Evolutionary conservation across 2,797 vertebrate species (phyloP).

Genomic region (Tympanoctomys barrerae): DNA sequence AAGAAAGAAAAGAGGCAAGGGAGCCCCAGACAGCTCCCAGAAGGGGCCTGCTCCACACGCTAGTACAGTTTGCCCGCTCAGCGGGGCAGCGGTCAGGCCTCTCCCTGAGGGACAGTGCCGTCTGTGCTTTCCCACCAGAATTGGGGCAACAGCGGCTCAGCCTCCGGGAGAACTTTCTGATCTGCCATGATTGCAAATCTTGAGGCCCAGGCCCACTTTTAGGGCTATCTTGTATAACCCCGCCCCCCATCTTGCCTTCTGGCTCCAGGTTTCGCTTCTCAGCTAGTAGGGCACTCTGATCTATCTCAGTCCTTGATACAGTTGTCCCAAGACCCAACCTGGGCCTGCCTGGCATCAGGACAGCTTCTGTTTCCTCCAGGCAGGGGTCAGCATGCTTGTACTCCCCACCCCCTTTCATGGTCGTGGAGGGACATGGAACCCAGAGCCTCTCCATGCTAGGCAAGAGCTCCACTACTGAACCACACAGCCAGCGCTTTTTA

Average conservation of each 20-base stretch:
- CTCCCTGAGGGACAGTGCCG: fast-evolving
- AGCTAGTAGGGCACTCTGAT: neutral
- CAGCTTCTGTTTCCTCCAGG: neutral
- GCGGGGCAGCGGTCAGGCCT: neutral
- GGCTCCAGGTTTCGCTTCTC: neutral
- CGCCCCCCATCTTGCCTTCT: neutral
- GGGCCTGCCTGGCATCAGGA: neutral
- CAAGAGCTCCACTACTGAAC: neutral
- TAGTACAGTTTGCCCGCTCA: neutral
- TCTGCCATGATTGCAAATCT: neutral
- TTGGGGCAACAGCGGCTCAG: fast-evolving
- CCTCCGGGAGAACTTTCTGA: neutral
- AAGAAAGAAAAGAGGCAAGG: neutral
- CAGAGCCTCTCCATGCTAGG: neutral
- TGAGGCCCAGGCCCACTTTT: neutral
- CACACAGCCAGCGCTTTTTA: neutral
- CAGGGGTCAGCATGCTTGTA: neutral
- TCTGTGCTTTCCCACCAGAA: neutral
- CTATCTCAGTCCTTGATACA: neutral
- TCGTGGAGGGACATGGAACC: neutral
- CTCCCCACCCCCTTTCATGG: neutral
- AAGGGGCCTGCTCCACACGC: neutral
- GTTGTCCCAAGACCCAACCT: neutral
- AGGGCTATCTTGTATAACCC: neutral
- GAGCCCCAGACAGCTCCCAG: neutral